Evolutionary conservation across 2,113 vertebrate genomes (phyloP), one percentile per base, ranked within the genome.

Genomic region (Calidris pugnax): DNA sequence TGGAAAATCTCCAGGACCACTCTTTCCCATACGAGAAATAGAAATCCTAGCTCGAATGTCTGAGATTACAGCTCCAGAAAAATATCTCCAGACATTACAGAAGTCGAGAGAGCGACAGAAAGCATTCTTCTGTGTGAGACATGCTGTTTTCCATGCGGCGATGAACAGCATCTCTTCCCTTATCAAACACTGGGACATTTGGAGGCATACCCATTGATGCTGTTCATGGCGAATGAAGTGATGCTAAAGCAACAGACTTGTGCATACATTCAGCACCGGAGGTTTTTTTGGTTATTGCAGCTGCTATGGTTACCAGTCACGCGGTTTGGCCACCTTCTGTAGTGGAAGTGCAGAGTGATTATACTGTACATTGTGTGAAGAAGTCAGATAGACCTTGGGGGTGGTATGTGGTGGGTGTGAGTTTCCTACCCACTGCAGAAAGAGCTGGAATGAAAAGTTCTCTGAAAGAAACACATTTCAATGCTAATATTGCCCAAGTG

Each of bases 281-380:
- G 30, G n/a, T 39, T 73, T 68, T 88, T 93, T 85, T 67, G 9
- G 90, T 78, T 91, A 76, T 79, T 96, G 88, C 95, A 96, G 97
- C 97, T 97, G 96, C 97, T 97, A 97, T 97, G 97, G 97, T 97
- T 97, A 97, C 97, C 97, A 96, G 91, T 92, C 94, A 93, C 50
- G 30, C 8, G 19, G 91, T n/a, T n/a, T 97, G 95, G 95, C 88
- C 93, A 95, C 93, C 90, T 93, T 96, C 94, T 93, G 81, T 85
- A 86, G 87, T 91, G 69, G 94, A 95, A 94, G 75, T 90, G 76
- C 68, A 85, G 83, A 87, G 84, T 59, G 85, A 95, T 96, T 94
- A 85, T 75, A 41, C 66, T 10, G 78, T 81, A 78, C 75, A 84
- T 94, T 96, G 90, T 96, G 85, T 88, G 87, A 93, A 94, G 90